phyloP scores from a whole-genome alignment of 1,140 invertebrate species.

The Glomeris maerens region DNA sequence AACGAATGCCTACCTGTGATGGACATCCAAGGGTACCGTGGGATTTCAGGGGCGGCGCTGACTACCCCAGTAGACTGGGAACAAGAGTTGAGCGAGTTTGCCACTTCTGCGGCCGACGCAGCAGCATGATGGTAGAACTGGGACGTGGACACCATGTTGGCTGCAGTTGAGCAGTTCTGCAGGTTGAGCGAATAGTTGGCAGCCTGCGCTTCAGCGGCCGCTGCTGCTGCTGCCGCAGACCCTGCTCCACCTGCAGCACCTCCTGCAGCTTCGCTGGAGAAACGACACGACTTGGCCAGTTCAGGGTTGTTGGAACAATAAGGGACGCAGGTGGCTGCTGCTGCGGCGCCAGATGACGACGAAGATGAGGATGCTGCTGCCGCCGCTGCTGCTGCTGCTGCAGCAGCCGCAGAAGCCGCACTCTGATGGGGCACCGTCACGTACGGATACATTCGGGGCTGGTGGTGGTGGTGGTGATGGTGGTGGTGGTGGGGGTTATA shows the following conservation, averaged over 20 bases:
- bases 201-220: constrained; percentile 33
- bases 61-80: constrained; percentile 40
- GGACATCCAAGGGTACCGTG: constrained; percentile 92
- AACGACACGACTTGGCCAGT: constrained; percentile 18
- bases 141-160: constrained; percentile 43
- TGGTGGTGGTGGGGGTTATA: constrained; percentile 31
- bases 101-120: constrained; percentile 37
- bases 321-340: constrained; percentile 34
- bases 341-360: constrained; percentile 28
- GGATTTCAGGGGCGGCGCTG: constrained; percentile 64
- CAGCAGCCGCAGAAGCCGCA: constrained; percentile 46
- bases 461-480: constrained; percentile 26
- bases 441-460: constrained; percentile 45
- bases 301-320: constrained; percentile 11
- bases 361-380: background rate
- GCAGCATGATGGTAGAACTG: constrained; percentile 72
- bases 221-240: constrained; percentile 39
- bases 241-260: constrained; percentile 5
- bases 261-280: constrained; percentile 5
- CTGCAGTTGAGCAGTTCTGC: constrained; percentile 39
- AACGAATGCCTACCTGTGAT: too few relatives aligned
- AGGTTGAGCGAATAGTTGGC: constrained; percentile 51
- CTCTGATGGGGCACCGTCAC: constrained; percentile 48
- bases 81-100: constrained; percentile 18
- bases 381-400: constrained; percentile 39